Conservation (phyloP, 64 coral and sea anemone species). For the Platygyra sinensis region DNA sequence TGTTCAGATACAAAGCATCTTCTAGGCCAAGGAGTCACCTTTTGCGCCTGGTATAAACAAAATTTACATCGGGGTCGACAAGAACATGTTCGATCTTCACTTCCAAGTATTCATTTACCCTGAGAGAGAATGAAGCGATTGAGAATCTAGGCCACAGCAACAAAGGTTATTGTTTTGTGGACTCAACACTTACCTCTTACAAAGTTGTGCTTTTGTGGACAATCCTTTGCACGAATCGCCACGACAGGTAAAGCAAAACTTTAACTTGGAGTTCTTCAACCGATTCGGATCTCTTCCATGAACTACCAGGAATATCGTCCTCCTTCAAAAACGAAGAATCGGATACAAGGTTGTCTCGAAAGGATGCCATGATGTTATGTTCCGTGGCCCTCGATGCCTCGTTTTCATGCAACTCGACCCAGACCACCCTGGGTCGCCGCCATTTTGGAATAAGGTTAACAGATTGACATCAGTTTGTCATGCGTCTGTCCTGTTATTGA, state of each 20-base stretch:
- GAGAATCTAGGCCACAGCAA: too few species aligned
- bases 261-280: not conserved
- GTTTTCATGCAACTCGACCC: too few species aligned
- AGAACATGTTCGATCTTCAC: not conserved
- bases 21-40: not conserved
- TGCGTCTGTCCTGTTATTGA: too few species aligned
- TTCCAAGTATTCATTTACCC: not conserved
- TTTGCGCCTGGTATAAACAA: not conserved
- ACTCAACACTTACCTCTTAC: not conserved
- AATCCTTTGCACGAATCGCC: conserved; percentile 7
- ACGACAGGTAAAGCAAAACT: not conserved
- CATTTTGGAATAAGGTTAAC: too few species aligned
- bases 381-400: too few species aligned
- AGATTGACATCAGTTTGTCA: too few species aligned
- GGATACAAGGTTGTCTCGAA: not conserved
- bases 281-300: too few species aligned
- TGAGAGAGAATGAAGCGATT: too few species aligned
- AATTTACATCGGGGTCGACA: not conserved
- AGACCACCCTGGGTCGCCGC: too few species aligned
- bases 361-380: not conserved
- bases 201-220: not conserved
- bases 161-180: too few species aligned
- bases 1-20: not conserved
- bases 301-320: too few species aligned
- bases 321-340: not conserved